Evolutionary conservation across 2,797 vertebrate species (phyloP), one percentile per base, ranked within the genome.

Genomic region (Acanthis flammea): DNA sequence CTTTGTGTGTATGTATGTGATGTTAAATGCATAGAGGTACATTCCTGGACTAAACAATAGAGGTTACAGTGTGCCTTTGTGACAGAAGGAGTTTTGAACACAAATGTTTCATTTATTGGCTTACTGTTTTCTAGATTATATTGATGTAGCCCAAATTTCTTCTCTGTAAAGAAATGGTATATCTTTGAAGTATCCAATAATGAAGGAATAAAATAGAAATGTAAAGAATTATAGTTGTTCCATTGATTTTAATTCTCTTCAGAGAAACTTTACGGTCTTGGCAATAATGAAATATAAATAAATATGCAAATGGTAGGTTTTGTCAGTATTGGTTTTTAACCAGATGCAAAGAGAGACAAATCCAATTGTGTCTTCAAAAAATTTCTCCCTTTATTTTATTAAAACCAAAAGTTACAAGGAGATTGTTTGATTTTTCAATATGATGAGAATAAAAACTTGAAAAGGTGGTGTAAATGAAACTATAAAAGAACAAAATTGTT

Each of bases 251-350:
- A 79, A 48, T 87, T 88, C 6, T 89, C 77, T 85, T 58, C 53
- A 85, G 71, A 92, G 42, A 81, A 95, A 60, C 60, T 79, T 93
- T 71, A 31, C 9, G 35, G 44, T 87, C 31, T 72, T 95, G 74
- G 55, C 27, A 91, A 80, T 87, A 89, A 93, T 91, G 71, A 87
- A 85, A 74, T 95, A 75, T 68, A 88, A 92, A 89, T 79, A 91
- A 94, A 85, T 94, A 87, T 77, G 67, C 39, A 94, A 93, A 93
- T 88, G 78, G 54, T 61, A 45, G 28, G 18, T 39, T 80, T 92
- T 84, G 78, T 91, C 31, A 51, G 23, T 92, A 94, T 86, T 89
- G 54, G 72, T 77, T 88, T 93, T 85, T 89, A 92, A 82, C 31
- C 39, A 92, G 54, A 86, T 87, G 25, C 48, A 73, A 88, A 86